Evolutionary conservation across 2,888 invertebrate species (phyloP), one percentile per base, ranked within the genome.

Genomic region (Catocala fraxini): DNA sequence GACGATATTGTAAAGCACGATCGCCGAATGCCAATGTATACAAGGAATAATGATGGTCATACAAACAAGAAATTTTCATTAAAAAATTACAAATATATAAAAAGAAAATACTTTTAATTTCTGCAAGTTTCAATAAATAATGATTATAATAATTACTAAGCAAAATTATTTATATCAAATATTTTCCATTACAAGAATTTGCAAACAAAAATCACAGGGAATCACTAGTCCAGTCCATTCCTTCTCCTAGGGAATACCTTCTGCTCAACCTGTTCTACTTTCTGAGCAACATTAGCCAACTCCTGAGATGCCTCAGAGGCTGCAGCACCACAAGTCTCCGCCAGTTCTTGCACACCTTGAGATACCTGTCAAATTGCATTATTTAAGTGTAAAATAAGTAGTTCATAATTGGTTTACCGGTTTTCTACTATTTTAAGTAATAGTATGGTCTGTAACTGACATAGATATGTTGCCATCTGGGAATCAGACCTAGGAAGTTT

Each of bases 311-410:
- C 91, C 34, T 84, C 82, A 0, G 88, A 82, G 11, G 93, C 94
- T 5, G 92, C 93, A 41, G 86, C 71, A 0, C 93, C 93, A 70
- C 93, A 92, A 0, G 91, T 92, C 69, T 92, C 91, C 7, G 93
- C 92, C 9, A 93, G 70, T 65, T 93, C 83, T 71, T 91, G 91
- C 15, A 94, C 87, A n/a, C 94, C 94, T 7, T 88, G 85, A 3
- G 90, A 86, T 13, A 93, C 92, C 93, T 94, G 73, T 0, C 68
- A 65, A 70, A 59, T 25, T 3, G 25, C 25, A 25, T 25, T 25
- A 25, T 25, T 25, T 25, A 25, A 25, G 25, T 25, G 25, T 25
- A 25, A 25, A 25, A 25, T 25, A 25, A 25, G 25, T 25, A 25
- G 25, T 25, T 25, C 25, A 25, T 25, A 25, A 25, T 25, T 25